Base-by-base conservation (phyloP, 2,888 invertebrate genomes). In the Dastarcus helophoroides region DNA sequence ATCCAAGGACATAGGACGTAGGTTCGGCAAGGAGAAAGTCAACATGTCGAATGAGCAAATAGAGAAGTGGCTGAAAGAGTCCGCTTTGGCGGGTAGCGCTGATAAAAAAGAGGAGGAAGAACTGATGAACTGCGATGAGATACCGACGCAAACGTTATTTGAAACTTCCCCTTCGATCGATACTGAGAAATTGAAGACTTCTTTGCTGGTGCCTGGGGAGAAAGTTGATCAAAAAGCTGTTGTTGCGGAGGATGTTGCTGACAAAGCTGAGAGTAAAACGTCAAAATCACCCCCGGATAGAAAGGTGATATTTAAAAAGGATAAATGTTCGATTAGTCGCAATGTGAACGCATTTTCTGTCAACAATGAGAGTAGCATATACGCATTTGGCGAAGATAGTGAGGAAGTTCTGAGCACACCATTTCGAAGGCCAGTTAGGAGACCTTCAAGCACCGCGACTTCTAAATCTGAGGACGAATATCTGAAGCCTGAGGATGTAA, bases 31-130 rank as follows among this genome's bases (percentile, higher is more conserved):
- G 50, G 73, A 70, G 10, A 71, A 74, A 48, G 73, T 76, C 0
- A 76, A 76, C 46, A 75, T 76, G 76, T 75, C 76, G 0, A 73
- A 70, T 19, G 76, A 76, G 45, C 73, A 75, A 53, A 76, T 77
- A 23, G 75, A 77, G 41, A 74, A 76, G 44, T 77, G 77, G 77
- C 45, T 61, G 6, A 63, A 65, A 38, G 58, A 58, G 13, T 62
- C 57, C 22, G 61, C 56, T 1, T 37, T 61, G 41, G 62, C 63
- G 1, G 58, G 58, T 8, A 54, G 49, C 33, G 47, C 47, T 11
- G 44, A 53, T 6, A 51, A 51, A 22, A 60, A 55, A 31, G 56
- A 53, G 15, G 51, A 53, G 32, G 53, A 53, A 21, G 51, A 60
- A 51, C 33, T 56, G 9, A 59, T 58, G 40, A 58, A 56, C 34